Percentiles rank a stretch among this genome's conserved stretches.
phyloP scores from a whole-genome alignment of 2,113 vertebrate genomes.

The Atrichornis clamosus region DNA sequence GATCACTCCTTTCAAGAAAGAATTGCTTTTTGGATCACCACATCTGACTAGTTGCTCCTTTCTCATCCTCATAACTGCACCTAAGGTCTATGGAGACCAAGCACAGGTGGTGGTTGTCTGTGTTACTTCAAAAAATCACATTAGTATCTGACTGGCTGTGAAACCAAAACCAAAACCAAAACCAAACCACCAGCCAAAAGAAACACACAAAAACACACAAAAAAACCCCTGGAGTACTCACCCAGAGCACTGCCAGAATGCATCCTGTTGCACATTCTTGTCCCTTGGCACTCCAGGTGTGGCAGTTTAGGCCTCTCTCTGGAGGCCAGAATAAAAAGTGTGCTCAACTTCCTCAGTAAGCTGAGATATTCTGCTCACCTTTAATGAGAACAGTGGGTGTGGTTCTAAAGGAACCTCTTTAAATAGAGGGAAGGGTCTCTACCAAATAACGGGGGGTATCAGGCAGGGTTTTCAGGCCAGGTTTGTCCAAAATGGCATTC shows the following conservation, averaged over 20 bases:
- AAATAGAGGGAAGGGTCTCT: neutral
- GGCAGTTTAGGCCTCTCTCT: neutral
- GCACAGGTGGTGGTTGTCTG: neutral
- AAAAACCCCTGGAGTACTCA: rapidly evolving
- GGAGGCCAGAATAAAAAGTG: neutral
- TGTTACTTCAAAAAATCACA: neutral
- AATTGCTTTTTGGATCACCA: neutral
- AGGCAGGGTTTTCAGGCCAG: neutral
- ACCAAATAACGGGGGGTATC: neutral
- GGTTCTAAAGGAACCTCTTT: neutral
- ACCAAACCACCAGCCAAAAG: too few relatives aligned
- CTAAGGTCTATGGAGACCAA: neutral
- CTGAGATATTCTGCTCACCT: neutral
- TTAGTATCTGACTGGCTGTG: neutral
- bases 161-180: neutral
- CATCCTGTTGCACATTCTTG: neutral
- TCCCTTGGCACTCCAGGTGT: neutral
- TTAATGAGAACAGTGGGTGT: neutral
- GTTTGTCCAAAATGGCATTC: neutral
- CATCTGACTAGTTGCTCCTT: neutral
- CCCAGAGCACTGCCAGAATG: neutral
- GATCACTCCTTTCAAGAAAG: neutral
- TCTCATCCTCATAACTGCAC: neutral
- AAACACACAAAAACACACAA: neutral
- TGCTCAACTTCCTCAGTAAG: neutral